Base-by-base conservation (phyloP, 2,888 invertebrate species). In the Lysandra bellargus region DNA sequence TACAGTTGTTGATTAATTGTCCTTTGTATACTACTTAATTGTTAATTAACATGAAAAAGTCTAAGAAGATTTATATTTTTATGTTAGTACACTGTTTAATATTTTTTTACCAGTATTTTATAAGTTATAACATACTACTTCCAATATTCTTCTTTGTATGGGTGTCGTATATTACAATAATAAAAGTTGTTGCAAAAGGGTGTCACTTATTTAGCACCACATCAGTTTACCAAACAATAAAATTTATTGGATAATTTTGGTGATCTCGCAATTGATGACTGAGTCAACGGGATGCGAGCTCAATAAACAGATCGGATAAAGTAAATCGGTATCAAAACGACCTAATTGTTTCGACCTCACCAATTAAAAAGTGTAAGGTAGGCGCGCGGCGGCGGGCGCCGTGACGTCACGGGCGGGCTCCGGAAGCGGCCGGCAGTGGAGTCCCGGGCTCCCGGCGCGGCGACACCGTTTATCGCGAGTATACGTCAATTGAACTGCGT, bases 361-460 rank as follows among this genome's bases (percentile, higher is more conserved):
- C 92, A 94, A 94, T 94, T 94, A 94, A 92, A 93, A 94, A 90
- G 88, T 90, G 89, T 92, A 90, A 93, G 92, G 92, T 93, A 92
- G 91, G 90, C 87, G 88, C 88, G 88, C 84, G 84, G 84, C 82
- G 82, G 80, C 83, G 82, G 82, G 83, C 84, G 82, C 82, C 82
- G 88, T 90, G 90, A 89, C 90, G 90, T 88, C 87, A 87, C 84
- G 86, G 88, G 86, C 86, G 82, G 87, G 85, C 87, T 88, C 90
- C 90, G 92, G 92, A 93, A 92, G 88, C 86, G 86, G 85, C 85
- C 88, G 86, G 89, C 86, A 87, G 86, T 86, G 87, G 86, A 89
- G 88, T 87, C 89, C 90, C 87, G 88, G 84, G 86, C 84, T 87
- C 88, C 88, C 89, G 88, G 90, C 90, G 87, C 88, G 88, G 84